phyloP scores from a whole-genome alignment of 2,888 invertebrate species.

The Meandrusa payeni region DNA sequence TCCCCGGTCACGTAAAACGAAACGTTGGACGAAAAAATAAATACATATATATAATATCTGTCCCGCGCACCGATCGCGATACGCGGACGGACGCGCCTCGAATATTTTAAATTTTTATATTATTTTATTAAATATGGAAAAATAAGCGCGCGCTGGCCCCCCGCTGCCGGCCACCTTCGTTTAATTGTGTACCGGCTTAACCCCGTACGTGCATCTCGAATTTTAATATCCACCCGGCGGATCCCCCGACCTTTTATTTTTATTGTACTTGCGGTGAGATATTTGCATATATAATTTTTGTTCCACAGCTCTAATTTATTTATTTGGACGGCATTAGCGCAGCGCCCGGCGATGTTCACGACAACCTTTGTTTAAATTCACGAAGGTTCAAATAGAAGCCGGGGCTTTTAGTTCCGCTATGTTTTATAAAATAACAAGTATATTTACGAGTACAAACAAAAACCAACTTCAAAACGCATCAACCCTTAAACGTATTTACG shows the following conservation, averaged over 20 bases:
- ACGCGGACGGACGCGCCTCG: slow-evolving; percentile 63
- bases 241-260: slow-evolving; percentile 60
- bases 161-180: slow-evolving; percentile 53
- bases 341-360: slow-evolving; percentile 13
- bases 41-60: slow-evolving; percentile 51
- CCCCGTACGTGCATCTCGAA: slow-evolving; percentile 54
- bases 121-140: slow-evolving; percentile 68
- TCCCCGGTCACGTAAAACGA: slow-evolving; percentile 68
- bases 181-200: slow-evolving; percentile 40
- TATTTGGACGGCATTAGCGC: slow-evolving; percentile 27
- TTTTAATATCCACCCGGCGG: slow-evolving; percentile 62
- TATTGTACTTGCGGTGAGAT: slow-evolving; percentile 54
- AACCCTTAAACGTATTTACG: too few species aligned
- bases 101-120: slow-evolving; percentile 74
- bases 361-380: too few species aligned
- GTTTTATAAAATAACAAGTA: too few species aligned
- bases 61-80: slow-evolving; percentile 73
- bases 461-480: too few species aligned
- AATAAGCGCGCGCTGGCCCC: slow-evolving; percentile 42
- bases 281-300: slow-evolving; percentile 49
- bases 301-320: slow-evolving; percentile 38
- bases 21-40: slow-evolving; percentile 51
- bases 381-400: too few species aligned
- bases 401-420: too few species aligned
- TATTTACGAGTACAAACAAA: too few species aligned